Evolutionary conservation across 2,113 vertebrate genomes (phyloP), one percentile per base, ranked within the genome.

Genomic region (Lontra canadensis): DNA sequence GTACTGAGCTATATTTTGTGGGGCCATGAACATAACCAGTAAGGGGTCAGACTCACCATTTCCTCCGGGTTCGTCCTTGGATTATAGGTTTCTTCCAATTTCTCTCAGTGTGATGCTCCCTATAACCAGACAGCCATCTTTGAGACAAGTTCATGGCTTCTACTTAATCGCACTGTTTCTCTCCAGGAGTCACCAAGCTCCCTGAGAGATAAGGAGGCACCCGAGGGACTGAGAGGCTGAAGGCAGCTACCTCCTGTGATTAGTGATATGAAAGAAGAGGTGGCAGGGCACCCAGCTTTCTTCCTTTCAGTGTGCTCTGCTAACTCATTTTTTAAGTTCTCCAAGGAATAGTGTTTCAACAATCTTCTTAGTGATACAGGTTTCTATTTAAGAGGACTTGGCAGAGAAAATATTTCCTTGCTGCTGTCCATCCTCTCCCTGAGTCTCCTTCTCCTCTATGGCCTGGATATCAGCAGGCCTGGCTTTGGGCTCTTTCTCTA

Each of bases 381-480:
- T 61, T 93, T 95, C 74, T 52, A 3, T 4, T 57, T 92, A 67
- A 71, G 42, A 81, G 63, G 73, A 79, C 88, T 71, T 83, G 39
- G 10, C 47, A 57, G 42, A 47, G 67, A 17, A 49, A 39, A 20
- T 52, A 6, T 57, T 81, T 88, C 26, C 57, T 49, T n/a, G n/a
- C 31, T 26, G 31, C 21, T 6, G 9, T 14, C 67, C 25, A 1
- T 92, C 31, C 11, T 21, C 21, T 59, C 39, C 55, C 79, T 29
- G 44, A 39, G 73, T 67, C 31, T 61, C 74, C 34, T 57, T 57
- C 31, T 92, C 18, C 82, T 86, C 49, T 61, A 10, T 8, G 6
- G 25, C 44, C 76, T 88, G 39, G 26, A 7, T 47, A 4, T 26
- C 73, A 29, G 36, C 79, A 79, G 29, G 12, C 18, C 44, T 34